Conservation (phyloP, 2,113 vertebrate species). For the Lepus timidus region DNA sequence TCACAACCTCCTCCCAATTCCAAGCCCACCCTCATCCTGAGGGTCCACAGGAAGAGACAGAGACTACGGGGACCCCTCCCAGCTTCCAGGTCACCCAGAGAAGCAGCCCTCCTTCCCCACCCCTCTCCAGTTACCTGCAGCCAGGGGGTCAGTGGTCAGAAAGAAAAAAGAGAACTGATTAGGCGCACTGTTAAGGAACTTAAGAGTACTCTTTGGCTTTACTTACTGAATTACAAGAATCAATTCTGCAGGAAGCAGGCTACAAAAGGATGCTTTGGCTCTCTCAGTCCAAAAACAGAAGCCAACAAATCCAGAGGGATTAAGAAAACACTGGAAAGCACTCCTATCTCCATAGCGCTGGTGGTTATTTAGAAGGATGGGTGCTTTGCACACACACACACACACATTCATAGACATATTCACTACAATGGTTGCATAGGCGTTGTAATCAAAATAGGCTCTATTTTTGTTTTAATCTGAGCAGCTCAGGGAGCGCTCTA, state of each 20-base stretch:
- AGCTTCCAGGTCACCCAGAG: not conserved
- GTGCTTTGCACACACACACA: not conserved
- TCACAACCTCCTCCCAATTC: not conserved
- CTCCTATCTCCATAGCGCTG: not conserved
- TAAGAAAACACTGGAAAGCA: not conserved
- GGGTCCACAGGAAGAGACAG: not conserved
- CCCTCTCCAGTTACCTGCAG: too few relatives aligned
- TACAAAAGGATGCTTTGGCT: constrained; percentile 13
- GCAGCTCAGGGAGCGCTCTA: too few relatives aligned
- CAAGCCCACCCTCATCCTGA: not conserved
- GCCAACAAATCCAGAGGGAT: not conserved
- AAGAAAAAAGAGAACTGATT: not conserved
- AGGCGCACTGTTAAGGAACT: not conserved
- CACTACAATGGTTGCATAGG: not conserved
- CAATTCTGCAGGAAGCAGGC: not conserved
- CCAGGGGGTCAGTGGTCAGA: not conserved
- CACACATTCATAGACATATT: not conserved
- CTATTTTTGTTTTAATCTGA: too few relatives aligned
- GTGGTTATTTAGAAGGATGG: not conserved
- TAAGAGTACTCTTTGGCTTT: not conserved
- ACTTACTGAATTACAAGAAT: not conserved
- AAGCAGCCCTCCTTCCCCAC: not conserved
- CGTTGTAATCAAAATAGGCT: not conserved
- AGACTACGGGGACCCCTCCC: not conserved
- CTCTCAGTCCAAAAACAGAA: not conserved